Percentiles rank a stretch among this genome's conserved stretches.
Evolutionary conservation across 2,113 vertebrate species (phyloP).

Genomic region (Echinops telfairi): DNA sequence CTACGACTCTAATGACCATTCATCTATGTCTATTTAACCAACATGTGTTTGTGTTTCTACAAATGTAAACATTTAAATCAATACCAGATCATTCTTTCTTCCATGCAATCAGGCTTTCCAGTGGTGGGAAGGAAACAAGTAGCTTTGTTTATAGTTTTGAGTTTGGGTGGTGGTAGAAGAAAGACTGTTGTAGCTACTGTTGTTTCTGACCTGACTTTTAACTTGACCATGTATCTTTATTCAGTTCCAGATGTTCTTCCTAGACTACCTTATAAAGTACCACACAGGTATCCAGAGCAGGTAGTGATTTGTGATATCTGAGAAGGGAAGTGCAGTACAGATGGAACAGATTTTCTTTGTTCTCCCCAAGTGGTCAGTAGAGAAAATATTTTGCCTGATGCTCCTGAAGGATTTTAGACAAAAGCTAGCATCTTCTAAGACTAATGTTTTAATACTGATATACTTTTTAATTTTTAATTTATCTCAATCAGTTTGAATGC

Average conservation of each 20-base stretch:
- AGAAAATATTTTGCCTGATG: neutral
- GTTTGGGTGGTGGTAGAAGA: neutral
- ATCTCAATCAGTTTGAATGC: neutral
- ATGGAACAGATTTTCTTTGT: conserved; percentile 9
- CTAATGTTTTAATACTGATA: neutral
- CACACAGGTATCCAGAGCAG: neutral
- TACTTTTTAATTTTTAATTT: neutral
- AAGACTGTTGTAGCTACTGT: neutral
- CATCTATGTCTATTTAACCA: neutral
- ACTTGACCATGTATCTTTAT: conserved; percentile 19
- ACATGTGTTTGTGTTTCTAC: neutral
- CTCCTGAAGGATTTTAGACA: conserved; percentile 11
- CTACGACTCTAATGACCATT: neutral
- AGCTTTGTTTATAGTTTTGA: neutral
- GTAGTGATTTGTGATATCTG: neutral
- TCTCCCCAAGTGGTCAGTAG: neutral
- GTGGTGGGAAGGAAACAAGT: neutral
- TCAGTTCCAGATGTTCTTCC: conserved; percentile 29
- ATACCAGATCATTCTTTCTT: neutral
- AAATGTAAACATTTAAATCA: conserved; percentile 39
- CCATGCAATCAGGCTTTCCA: neutral
- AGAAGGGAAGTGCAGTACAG: neutral
- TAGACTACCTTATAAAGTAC: neutral
- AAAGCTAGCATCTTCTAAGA: conserved; percentile 7
- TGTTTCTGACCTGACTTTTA: conserved; percentile 31